Evolutionary conservation across 2,113 vertebrate species (phyloP), one percentile per base, ranked within the genome.

Genomic region (Myocastor coypus): DNA sequence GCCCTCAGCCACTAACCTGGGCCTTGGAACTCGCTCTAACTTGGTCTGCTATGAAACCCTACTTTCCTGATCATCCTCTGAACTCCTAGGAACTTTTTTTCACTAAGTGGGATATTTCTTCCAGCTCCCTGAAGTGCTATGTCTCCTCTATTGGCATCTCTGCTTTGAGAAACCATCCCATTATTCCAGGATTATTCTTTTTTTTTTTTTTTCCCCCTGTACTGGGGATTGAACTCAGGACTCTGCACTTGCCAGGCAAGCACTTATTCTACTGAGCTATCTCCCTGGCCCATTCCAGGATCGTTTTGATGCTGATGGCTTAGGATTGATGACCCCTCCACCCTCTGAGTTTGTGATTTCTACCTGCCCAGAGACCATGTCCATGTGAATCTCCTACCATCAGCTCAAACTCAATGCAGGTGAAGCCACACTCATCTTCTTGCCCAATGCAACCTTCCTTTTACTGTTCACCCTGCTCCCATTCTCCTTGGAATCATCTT

Each of bases 1-100:
- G 69, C 40, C 3, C n/a, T 46, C 64, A 88, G 84, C 66, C 71
- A 92, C 93, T 87, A 81, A 61, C 73, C 87, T 88, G 34, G 66
- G 22, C 22, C n/a, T 20, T 73, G 92, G 96, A 89, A 71, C 19
- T 68, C 71, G 69, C 77, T 68, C 30, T 83, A 37, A 12, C 32
- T 16, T 59, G 34, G 52, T 68, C 63, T 64, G 85, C 66, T 50
- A 7, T 26, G n/a, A 75, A 84, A 59, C 9, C n/a, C 28, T n/a
- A 46, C 71, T 81, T 83, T 94, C 37, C 63, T 6, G 34, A 64
- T 40, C 40, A 46, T 75, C 89, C 52, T 83, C 14, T 46, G 71
- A 92, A 87, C 87, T 52, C 57, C 40, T 4, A 50, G 73, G n/a
- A 68, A 82, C 75, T 19, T 6, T 26, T 80, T 55, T 34, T 66